These are phyloP conservation scores for Rynchops niger DNA, from an alignment of 2,113 vertebrate species.

Conservation along the genomic window DNA sequence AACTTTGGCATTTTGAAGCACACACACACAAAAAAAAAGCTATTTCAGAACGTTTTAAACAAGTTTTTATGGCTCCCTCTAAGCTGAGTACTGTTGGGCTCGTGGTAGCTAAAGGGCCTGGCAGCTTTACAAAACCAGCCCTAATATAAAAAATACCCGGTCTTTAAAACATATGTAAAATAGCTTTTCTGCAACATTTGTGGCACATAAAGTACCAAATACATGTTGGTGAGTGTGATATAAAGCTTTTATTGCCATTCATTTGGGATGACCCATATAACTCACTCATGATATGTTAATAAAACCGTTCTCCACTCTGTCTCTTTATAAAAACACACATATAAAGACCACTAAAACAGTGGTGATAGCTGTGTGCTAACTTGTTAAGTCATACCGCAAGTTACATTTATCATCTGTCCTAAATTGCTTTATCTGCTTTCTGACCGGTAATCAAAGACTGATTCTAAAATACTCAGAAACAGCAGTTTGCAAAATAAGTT, in stretches of 20 bases:
- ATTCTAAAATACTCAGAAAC: neutral
- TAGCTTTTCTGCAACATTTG: conserved; percentile 69
- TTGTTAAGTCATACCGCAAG: neutral
- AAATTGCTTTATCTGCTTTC: conserved; percentile 2
- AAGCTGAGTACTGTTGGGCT: conserved; percentile 16
- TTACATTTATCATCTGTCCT: neutral
- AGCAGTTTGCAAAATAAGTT: neutral
- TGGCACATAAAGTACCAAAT: conserved; percentile 65
- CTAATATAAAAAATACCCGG: conserved; percentile 59
- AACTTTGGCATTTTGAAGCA: conserved; percentile 1
- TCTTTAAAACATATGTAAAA: conserved; percentile 66
- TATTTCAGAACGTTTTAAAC: conserved; percentile 34
- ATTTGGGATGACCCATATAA: conserved; percentile 67
- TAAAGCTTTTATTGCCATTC: conserved; percentile 63
- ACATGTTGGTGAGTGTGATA: conserved; percentile 46
- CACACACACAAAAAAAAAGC: neutral
- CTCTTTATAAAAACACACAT: conserved; percentile 37
- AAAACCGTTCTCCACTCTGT: conserved; percentile 34
- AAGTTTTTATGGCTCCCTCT: conserved; percentile 51
- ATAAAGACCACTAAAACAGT: neutral
- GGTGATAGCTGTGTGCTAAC: conserved; percentile 20
- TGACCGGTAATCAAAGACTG: neutral
- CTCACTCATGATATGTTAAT: conserved; percentile 53
- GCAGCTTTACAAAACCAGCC: conserved; percentile 63
- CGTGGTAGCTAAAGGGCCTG: conserved; percentile 46